These are phyloP conservation scores for Eriosoma lanigerum DNA, from an alignment of 1,140 invertebrate species.

Conservation along the genomic window DNA sequence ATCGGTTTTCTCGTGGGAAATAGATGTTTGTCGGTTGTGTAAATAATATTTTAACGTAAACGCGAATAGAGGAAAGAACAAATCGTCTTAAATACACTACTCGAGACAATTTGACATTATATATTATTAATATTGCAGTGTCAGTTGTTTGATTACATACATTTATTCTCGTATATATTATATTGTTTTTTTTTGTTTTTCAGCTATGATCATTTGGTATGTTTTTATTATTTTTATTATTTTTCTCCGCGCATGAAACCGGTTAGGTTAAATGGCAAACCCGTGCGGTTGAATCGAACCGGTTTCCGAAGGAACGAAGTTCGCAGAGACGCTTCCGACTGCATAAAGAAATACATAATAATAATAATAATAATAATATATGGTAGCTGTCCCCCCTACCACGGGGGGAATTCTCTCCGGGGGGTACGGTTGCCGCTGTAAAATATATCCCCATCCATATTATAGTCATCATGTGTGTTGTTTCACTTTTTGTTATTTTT, in stretches of 20 bases:
- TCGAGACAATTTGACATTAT: too few relatives aligned
- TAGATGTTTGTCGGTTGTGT: too few relatives aligned
- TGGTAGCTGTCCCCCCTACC: not conserved
- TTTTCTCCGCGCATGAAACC: not conserved
- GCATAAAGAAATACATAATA: not conserved
- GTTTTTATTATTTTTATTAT: not conserved
- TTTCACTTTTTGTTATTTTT: not conserved
- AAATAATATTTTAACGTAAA: too few relatives aligned
- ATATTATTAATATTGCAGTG: too few relatives aligned
- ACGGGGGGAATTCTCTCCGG: not conserved
- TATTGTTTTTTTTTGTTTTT: too few relatives aligned
- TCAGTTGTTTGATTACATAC: too few relatives aligned
- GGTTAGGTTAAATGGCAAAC: not conserved
- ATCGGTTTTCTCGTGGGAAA: too few relatives aligned
- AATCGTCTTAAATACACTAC: too few relatives aligned
- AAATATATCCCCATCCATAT: not conserved
- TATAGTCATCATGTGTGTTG: not conserved
- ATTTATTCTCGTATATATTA: too few relatives aligned
- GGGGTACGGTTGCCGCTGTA: not conserved
- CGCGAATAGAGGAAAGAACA: too few relatives aligned
- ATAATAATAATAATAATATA: too few relatives aligned
- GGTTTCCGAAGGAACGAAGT: not conserved
- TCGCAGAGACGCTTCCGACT: not conserved
- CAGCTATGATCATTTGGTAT: too few relatives aligned
- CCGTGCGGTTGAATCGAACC: not conserved